phyloP scores from a whole-genome alignment of 2,888 invertebrate genomes.

The Polydesmus complanatus region DNA sequence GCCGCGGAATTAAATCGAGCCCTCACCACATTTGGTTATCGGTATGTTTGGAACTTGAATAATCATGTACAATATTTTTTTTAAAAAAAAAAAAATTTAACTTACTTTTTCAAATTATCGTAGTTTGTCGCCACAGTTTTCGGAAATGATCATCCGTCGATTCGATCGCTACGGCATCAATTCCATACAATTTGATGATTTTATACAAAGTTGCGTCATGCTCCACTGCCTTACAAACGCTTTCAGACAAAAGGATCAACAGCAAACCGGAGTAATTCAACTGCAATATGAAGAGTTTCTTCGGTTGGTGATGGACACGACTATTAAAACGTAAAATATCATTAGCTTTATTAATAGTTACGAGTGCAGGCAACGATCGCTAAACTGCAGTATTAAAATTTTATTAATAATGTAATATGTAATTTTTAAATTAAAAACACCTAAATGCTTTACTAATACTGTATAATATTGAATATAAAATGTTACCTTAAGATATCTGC shows the following conservation, averaged over 20 bases:
- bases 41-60: constrained; percentile 25
- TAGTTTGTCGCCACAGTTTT: constrained; percentile 30
- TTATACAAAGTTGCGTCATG: constrained; percentile 34
- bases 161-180: constrained; percentile 28
- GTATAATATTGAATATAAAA: neutral
- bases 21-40: constrained; percentile 32
- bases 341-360: too few relatives aligned
- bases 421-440: too few relatives aligned
- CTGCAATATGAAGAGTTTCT: constrained; percentile 33
- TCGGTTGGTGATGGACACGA: constrained; percentile 29
- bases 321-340: constrained; percentile 6
- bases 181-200: constrained; percentile 33
- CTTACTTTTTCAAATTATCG: neutral
- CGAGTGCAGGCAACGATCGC: too few relatives aligned
- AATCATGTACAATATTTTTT: neutral
- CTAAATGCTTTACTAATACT: neutral
- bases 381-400: too few relatives aligned
- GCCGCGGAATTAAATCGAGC: constrained; percentile 29
- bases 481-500: constrained; percentile 28
- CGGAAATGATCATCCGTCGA: constrained; percentile 26
- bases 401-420: too few relatives aligned
- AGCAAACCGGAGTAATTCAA: constrained; percentile 27
- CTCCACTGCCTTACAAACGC: constrained; percentile 32
- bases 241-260: constrained; percentile 29
- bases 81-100: neutral